A percentile compares a stretch with the other conserved stretches of the same genome.
These are phyloP conservation scores for Bombus soroeensis DNA, from an alignment of 1,140 invertebrate genomes.

Conservation along the genomic window DNA sequence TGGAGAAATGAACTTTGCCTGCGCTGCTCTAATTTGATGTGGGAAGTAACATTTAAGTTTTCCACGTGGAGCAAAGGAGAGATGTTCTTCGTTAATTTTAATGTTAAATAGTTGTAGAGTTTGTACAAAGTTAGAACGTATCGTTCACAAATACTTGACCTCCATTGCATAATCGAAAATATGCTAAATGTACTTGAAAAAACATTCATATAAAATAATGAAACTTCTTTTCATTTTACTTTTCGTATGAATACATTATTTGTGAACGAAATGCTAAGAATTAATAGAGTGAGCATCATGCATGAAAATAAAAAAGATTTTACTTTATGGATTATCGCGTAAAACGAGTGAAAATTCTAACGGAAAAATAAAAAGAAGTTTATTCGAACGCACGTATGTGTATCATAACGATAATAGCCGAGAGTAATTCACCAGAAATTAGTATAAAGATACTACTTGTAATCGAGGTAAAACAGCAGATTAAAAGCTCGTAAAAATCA, in stretches of 20 bases:
- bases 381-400: background rate
- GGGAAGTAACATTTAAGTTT: background rate
- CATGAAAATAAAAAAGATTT: too few species aligned
- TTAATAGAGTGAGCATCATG: too few species aligned
- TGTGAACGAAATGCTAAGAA: too few species aligned
- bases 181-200: too few species aligned
- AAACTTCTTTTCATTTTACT: too few species aligned
- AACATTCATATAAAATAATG: too few species aligned
- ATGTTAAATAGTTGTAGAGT: background rate
- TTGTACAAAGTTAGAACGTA: background rate
- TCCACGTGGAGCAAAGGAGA: background rate
- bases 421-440: background rate
- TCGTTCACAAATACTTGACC: too few species aligned
- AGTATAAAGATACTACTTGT: background rate
- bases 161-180: too few species aligned
- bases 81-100: background rate
- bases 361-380: background rate
- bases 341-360: too few species aligned
- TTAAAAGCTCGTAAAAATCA: background rate
- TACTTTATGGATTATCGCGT: too few species aligned
- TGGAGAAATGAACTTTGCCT: conserved; percentile 8
- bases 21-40: background rate
- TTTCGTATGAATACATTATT: too few species aligned
- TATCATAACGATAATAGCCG: background rate
- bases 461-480: background rate